These are phyloP conservation scores for Chaetura pelagica DNA, from an alignment of 2,113 vertebrate genomes.

Conservation along the genomic window DNA sequence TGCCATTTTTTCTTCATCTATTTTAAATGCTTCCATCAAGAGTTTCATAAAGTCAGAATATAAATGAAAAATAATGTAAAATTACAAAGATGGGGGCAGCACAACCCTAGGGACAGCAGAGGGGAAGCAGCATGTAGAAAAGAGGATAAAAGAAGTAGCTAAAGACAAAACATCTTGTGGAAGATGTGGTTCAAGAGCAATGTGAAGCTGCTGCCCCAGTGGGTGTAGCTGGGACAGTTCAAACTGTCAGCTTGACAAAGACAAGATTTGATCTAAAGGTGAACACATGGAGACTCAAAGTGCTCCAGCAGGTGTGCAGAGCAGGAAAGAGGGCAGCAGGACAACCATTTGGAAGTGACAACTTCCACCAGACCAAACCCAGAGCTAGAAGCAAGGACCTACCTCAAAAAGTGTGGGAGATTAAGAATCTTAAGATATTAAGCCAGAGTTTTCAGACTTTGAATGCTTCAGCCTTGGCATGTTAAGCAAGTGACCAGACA, in stretches of 20 bases:
- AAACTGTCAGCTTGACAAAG: neutral
- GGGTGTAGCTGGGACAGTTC: neutral
- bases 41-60: neutral
- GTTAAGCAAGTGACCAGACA: neutral
- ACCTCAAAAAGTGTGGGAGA: neutral
- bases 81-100: neutral
- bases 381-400: neutral
- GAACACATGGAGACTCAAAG: rapidly evolving
- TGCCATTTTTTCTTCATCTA: neutral
- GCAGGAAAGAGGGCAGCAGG: neutral
- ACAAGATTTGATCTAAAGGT: neutral
- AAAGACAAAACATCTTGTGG: neutral
- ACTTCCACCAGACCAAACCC: neutral
- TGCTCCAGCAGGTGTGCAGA: neutral
- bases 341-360: neutral
- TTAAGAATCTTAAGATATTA: neutral
- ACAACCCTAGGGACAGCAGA: neutral
- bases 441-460: neutral
- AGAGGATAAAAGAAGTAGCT: neutral
- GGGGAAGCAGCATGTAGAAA: neutral
- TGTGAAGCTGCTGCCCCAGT: neutral
- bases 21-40: neutral
- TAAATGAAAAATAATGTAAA: neutral
- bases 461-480: neutral
- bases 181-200: neutral